A percentile compares a stretch with the other conserved stretches of the same genome.
These are phyloP conservation scores for Heteropelma amictum DNA, from an alignment of 2,888 invertebrate species.

Conservation along the genomic window DNA sequence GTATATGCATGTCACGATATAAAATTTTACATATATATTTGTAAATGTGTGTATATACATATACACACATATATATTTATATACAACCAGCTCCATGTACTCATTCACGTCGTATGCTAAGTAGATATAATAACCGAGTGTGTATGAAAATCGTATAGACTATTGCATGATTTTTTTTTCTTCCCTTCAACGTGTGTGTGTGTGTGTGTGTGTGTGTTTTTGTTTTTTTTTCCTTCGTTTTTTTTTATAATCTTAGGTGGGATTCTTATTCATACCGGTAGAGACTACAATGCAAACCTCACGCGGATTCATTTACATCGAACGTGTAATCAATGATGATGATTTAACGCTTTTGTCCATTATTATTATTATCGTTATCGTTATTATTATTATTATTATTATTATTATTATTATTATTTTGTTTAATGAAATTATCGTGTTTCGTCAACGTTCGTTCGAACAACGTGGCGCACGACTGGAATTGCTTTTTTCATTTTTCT, in stretches of 20 bases:
- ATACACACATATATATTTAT: slow-evolving; percentile 54
- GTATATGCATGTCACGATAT: slow-evolving; percentile 12
- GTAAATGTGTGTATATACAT: slow-evolving; percentile 52
- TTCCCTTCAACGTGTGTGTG: neutral
- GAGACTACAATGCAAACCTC: slow-evolving; percentile 65
- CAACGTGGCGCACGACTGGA: too few relatives aligned
- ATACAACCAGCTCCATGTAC: slow-evolving; percentile 42
- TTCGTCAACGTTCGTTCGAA: too few relatives aligned
- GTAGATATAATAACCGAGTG: slow-evolving; percentile 73
- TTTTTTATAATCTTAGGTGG: slow-evolving; percentile 67
- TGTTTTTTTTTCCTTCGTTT: too few relatives aligned
- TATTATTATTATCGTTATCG: slow-evolving; percentile 12
- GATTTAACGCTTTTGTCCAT: slow-evolving; percentile 67
- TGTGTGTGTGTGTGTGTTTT: too few relatives aligned
- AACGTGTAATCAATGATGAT: slow-evolving; percentile 65
- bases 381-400: too few relatives aligned
- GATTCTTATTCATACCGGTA: slow-evolving; percentile 68
- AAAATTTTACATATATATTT: slow-evolving; percentile 53
- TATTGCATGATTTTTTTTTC: slow-evolving; percentile 73
- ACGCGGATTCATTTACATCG: slow-evolving; percentile 64
- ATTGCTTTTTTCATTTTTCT: too few relatives aligned
- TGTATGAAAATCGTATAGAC: slow-evolving; percentile 72
- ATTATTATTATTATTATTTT: too few relatives aligned
- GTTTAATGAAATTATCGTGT: too few relatives aligned
- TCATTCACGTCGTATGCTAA: slow-evolving; percentile 60